Percentiles rank a stretch among this genome's conserved stretches.
Conservation (phyloP, 2,797 vertebrate species). For the Sebastes itinus region DNA sequence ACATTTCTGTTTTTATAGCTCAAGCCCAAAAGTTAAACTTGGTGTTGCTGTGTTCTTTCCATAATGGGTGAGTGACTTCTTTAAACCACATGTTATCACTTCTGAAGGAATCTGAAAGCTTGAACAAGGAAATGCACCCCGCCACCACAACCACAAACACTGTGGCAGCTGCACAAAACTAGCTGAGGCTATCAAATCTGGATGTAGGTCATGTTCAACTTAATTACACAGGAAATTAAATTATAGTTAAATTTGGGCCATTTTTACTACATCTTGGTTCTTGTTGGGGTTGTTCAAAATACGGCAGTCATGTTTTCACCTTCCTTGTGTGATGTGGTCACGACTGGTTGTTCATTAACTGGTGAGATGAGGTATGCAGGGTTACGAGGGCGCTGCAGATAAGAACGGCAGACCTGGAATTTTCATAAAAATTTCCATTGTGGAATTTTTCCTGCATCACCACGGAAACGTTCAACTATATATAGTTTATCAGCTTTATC, state of each 20-base stretch:
- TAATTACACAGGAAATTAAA: not conserved
- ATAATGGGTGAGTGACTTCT: not conserved
- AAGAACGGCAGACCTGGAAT: constrained; percentile 12
- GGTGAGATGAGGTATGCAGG: not conserved
- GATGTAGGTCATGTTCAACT: not conserved
- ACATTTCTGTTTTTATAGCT: not conserved
- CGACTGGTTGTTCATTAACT: constrained; percentile 60
- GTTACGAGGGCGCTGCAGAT: constrained; percentile 34
- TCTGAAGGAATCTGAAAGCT: not conserved
- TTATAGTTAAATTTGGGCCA: not conserved
- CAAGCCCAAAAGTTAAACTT: not conserved
- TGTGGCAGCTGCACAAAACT: not conserved
- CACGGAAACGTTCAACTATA: not conserved
- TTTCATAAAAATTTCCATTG: not conserved
- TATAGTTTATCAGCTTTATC: not conserved
- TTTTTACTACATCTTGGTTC: not conserved
- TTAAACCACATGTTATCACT: not conserved
- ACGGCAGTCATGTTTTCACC: not conserved
- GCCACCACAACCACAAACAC: not conserved
- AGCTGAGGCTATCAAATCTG: not conserved
- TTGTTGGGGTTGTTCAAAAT: not conserved
- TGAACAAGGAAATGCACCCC: not conserved
- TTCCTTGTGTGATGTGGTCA: constrained; percentile 10
- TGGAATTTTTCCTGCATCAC: not conserved
- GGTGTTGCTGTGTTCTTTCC: not conserved